These are phyloP conservation scores for Drosophila barbarae DNA, from an alignment of 2,888 invertebrate species.

Conservation along the genomic window DNA sequence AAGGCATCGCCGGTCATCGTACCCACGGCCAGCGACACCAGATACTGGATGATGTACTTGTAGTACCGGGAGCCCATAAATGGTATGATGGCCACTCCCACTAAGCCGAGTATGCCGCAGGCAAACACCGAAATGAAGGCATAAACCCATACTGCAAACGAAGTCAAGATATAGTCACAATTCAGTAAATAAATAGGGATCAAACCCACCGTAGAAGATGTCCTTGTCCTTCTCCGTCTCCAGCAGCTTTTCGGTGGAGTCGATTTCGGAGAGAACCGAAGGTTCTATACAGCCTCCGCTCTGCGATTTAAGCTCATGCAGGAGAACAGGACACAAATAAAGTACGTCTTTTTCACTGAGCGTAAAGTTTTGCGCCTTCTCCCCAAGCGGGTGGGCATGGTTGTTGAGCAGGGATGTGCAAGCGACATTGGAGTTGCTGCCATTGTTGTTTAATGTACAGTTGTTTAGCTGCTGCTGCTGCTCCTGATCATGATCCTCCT, in stretches of 20 bases:
- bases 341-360: slow-evolving; percentile 72
- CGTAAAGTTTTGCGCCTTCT: slow-evolving; percentile 49
- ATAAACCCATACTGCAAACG: slow-evolving; percentile 88
- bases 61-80: slow-evolving; percentile 94
- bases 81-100: slow-evolving; percentile 94
- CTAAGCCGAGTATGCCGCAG: slow-evolving; percentile 92
- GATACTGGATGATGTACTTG: slow-evolving; percentile 92
- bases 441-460: slow-evolving; percentile 48
- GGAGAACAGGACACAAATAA: slow-evolving; percentile 84
- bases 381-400: neutral
- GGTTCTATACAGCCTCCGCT: slow-evolving; percentile 82
- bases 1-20: slow-evolving; percentile 95
- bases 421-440: slow-evolving; percentile 37
- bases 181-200: no score
- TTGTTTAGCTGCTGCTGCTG: slow-evolving; percentile 39
- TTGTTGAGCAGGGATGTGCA: slow-evolving; percentile 40
- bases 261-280: slow-evolving; percentile 64
- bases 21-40: slow-evolving; percentile 95
- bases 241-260: slow-evolving; percentile 47
- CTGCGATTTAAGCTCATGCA: slow-evolving; percentile 84
- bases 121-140: slow-evolving; percentile 89
- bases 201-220: slow-evolving; percentile 66
- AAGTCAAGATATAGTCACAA: neutral
- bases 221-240: slow-evolving; percentile 50
- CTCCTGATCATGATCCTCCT: slow-evolving; percentile 19